These are phyloP conservation scores for Drosophila demipolita DNA, from an alignment of 2,888 invertebrate genomes.

Conservation along the genomic window DNA sequence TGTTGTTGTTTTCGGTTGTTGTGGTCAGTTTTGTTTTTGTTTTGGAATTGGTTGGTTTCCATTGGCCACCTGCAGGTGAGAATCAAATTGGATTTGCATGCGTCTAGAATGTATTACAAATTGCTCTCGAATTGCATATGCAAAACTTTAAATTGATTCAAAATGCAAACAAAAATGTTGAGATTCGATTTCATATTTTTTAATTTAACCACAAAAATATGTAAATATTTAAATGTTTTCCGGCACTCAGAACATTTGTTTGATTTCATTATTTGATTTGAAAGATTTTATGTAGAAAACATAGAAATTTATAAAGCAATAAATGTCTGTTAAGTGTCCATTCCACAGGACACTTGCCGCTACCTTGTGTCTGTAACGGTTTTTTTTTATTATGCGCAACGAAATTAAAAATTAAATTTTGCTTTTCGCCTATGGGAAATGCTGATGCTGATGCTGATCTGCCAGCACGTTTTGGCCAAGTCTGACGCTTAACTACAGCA, in stretches of 20 bases:
- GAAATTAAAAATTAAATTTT: conserved; percentile 78
- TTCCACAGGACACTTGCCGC: conserved; percentile 8
- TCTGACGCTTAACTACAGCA: conserved; percentile 43
- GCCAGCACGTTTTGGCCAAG: conserved; percentile 31
- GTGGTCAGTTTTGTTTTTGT: conserved; percentile 42
- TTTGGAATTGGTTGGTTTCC: conserved; percentile 37
- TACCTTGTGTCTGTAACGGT: conserved; percentile 17
- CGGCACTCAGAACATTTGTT: not conserved
- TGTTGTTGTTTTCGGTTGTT: conserved; percentile 26
- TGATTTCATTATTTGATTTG: conserved; percentile 39
- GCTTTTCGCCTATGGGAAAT: conserved; percentile 52
- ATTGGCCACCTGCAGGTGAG: conserved; percentile 25
- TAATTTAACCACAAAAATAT: not conserved
- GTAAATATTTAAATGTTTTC: not conserved
- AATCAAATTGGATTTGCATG: conserved; percentile 25
- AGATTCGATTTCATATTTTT: conserved; percentile 23
- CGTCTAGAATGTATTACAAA: conserved; percentile 24
- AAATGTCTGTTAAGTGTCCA: conserved; percentile 24
- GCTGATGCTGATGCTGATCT: conserved; percentile 62
- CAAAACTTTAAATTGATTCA: conserved; percentile 39
- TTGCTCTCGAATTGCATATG: conserved; percentile 19
- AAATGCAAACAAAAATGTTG: conserved; percentile 11
- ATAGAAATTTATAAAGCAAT: conserved; percentile 20
- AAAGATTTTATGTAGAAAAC: conserved; percentile 10
- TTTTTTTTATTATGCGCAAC: conserved; percentile 76